Evolutionary conservation across 2,797 vertebrate genomes (phyloP).

Genomic region (Rhabdophis nuchalis): DNA sequence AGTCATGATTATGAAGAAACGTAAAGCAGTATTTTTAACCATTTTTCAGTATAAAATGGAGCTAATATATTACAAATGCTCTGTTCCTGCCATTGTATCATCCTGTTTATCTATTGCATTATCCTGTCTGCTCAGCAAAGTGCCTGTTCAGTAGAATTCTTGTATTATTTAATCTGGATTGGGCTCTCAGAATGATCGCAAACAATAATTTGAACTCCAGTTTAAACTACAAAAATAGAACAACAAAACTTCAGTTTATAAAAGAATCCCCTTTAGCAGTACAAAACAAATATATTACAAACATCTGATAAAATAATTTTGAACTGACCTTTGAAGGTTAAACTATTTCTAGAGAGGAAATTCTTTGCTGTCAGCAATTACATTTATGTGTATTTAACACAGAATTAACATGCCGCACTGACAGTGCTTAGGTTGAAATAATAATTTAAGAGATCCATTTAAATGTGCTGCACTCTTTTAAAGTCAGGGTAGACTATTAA

Average conservation of each 20-base stretch:
- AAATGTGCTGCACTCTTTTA: background rate
- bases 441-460: background rate
- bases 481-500: background rate
- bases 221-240: background rate
- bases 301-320: background rate
- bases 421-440: background rate
- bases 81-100: background rate
- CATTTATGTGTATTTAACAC: background rate
- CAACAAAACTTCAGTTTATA: background rate
- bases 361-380: background rate
- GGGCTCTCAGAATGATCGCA: background rate
- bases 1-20: background rate
- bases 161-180: background rate
- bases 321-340: background rate
- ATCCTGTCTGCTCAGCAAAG: background rate
- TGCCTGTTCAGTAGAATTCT: background rate
- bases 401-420: background rate
- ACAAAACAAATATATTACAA: background rate
- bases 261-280: background rate
- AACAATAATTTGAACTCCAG: background rate
- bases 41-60: background rate
- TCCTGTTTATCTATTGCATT: background rate
- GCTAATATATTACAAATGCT: background rate
- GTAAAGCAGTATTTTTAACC: background rate
- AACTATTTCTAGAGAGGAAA: background rate